A percentile compares a stretch with the other conserved stretches of the same genome.
Conservation (phyloP, 2,888 invertebrate genomes). For the Resseliella maxima region DNA sequence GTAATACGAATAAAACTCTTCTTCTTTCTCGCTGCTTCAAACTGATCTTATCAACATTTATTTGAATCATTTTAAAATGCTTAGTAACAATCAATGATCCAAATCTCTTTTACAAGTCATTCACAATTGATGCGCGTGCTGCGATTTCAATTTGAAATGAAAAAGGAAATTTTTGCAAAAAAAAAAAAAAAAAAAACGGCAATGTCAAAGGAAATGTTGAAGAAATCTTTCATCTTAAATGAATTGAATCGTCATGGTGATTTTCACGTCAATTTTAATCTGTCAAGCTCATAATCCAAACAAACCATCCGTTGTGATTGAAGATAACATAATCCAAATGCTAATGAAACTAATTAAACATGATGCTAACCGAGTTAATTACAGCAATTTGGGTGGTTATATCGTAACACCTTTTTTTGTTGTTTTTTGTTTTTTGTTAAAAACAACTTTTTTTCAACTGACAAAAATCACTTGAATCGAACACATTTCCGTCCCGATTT, state of each 20-base stretch:
- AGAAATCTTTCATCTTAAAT: neutral
- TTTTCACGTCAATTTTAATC: neutral
- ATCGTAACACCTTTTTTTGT: neutral
- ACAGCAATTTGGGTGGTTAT: neutral
- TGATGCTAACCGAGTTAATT: neutral
- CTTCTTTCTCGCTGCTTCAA: too few species aligned
- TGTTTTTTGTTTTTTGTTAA: too few species aligned
- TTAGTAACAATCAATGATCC: neutral
- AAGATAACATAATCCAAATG: too few species aligned
- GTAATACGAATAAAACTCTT: too few species aligned
- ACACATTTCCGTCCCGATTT: conserved; percentile 7
- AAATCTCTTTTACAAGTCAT: neutral
- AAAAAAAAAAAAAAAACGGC: too few species aligned
- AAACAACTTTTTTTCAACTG: too few species aligned
- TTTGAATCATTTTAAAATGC: neutral
- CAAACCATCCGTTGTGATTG: too few species aligned
- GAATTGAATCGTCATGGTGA: neutral
- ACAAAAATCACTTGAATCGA: neutral
- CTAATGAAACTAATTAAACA: neutral
- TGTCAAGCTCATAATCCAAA: too few species aligned
- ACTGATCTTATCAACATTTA: too few species aligned
- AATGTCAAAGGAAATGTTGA: neutral
- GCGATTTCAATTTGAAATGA: neutral
- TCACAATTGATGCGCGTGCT: neutral
- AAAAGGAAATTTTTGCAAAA: neutral